Evolutionary conservation across 2,797 vertebrate species (phyloP).

Genomic region (Bradypodion ventrale): DNA sequence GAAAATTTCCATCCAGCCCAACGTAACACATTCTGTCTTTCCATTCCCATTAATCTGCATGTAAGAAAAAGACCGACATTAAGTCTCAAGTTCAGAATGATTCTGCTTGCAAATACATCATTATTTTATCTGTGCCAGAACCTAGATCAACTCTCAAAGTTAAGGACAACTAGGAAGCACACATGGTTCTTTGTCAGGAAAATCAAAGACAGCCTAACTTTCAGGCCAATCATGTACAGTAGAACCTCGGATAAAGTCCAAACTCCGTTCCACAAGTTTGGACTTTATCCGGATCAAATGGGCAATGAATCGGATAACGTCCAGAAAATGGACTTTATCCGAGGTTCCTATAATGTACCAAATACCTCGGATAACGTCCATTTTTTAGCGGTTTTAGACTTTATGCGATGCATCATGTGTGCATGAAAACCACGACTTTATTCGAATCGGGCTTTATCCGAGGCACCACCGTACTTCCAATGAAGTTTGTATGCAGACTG

Average conservation of each 20-base stretch:
- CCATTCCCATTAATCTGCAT: constrained; percentile 61
- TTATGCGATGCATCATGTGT: too few relatives aligned
- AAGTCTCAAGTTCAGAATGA: not conserved
- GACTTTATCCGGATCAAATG: too few relatives aligned
- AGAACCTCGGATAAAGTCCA: too few relatives aligned
- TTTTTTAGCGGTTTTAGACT: too few relatives aligned
- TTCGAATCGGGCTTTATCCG: too few relatives aligned
- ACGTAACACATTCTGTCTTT: constrained; percentile 66
- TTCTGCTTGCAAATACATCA: not conserved
- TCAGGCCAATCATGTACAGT: not conserved
- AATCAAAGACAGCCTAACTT: not conserved
- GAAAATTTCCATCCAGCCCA: constrained; percentile 34
- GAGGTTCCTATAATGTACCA: too few relatives aligned
- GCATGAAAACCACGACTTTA: too few relatives aligned
- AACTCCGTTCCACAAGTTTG: too few relatives aligned
- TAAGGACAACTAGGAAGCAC: constrained; percentile 1
- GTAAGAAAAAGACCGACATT: constrained; percentile 36
- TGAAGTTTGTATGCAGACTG: not conserved
- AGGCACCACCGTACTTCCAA: too few relatives aligned
- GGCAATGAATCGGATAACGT: too few relatives aligned
- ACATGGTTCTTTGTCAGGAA: not conserved
- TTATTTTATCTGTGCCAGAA: constrained; percentile 43
- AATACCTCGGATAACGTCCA: too few relatives aligned
- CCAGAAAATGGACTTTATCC: too few relatives aligned
- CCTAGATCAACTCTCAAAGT: constrained; percentile 16